Percentiles rank a stretch among this genome's conserved stretches.
Evolutionary conservation across 1,140 invertebrate species (phyloP).

Genomic region (Eumeta japonica): DNA sequence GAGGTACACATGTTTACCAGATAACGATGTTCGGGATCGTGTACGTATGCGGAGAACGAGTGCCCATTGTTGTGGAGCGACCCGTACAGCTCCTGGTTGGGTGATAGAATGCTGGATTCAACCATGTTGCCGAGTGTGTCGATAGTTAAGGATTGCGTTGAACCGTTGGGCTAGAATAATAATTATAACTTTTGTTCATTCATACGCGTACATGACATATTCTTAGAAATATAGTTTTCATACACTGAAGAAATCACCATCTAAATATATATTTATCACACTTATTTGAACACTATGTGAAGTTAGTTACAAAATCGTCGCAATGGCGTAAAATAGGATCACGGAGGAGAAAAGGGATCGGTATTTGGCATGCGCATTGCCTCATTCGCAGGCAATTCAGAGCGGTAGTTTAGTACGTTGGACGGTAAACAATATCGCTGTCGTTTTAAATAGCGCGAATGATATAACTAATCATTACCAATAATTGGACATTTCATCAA

Average conservation of each 20-base stretch:
- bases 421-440: no score
- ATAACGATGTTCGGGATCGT: slow-evolving; percentile 64
- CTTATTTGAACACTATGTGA: no score
- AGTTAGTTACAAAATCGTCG: no score
- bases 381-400: no score
- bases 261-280: no score
- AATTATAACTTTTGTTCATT: slow-evolving; percentile 1
- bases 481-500: no score
- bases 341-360: no score
- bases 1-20: slow-evolving; percentile 57
- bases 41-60: slow-evolving; percentile 60
- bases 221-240: not conserved
- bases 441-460: no score
- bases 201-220: slow-evolving; percentile 1
- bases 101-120: slow-evolving; percentile 59
- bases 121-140: slow-evolving; percentile 67
- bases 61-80: slow-evolving; percentile 67
- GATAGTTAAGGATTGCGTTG: slow-evolving; percentile 52
- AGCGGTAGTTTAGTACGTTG: not conserved
- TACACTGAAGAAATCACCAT: no score
- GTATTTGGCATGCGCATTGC: no score
- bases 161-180: slow-evolving; percentile 39
- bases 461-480: no score
- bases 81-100: slow-evolving; percentile 63
- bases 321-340: no score